Conservation (phyloP, 1,140 invertebrate species). For the Bombyx mori region ASM3026992v2 NC_085116.1:11560501-11561000, state of each 20-base stretch:
- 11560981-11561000: conserved; percentile 70
- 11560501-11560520: conserved; percentile 56
- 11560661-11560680: too few species aligned
- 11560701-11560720: too few species aligned
- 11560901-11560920: conserved; percentile 42
- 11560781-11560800: too few species aligned
- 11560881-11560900: conserved; percentile 6
- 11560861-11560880: background rate
- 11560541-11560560: conserved; percentile 45
- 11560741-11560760: too few species aligned
- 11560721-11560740: too few species aligned
- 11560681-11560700: too few species aligned
- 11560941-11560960: conserved; percentile 62
- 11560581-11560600: conserved; percentile 2
- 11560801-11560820: background rate
- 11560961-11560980: conserved; percentile 67
- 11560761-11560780: too few species aligned
- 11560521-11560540: conserved; percentile 50
- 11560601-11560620: too few species aligned
- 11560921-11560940: conserved; percentile 54
- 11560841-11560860: conserved; percentile 4
- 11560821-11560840: conserved; percentile 5
- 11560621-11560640: too few species aligned
- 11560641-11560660: too few species aligned
- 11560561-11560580: conserved; percentile 36